phyloP scores from a whole-genome alignment of 2,113 vertebrate genomes.

The Heterocephalus glaber region DNA sequence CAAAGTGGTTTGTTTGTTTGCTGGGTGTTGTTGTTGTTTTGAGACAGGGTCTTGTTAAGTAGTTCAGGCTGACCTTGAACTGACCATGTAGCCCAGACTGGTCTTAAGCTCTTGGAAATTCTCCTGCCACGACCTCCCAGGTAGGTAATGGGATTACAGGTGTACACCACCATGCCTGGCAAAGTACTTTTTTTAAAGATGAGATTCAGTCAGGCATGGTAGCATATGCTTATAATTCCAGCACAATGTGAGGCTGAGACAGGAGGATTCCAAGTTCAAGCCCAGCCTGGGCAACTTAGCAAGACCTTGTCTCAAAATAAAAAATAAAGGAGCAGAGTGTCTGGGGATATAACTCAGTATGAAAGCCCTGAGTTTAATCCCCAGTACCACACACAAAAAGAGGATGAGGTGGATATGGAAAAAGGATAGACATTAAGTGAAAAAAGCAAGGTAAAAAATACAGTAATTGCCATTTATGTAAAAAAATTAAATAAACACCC shows the following conservation, averaged over 20 bases:
- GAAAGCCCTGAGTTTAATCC: neutral
- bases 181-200: neutral
- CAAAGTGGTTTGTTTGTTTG: neutral
- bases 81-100: neutral
- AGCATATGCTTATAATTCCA: neutral
- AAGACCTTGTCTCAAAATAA: neutral
- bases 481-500: neutral
- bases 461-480: neutral
- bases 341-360: neutral
- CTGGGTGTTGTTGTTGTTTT: neutral
- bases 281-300: neutral
- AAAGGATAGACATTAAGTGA: neutral
- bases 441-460: neutral
- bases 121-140: neutral
- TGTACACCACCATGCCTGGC: neutral
- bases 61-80: neutral
- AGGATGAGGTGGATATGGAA: neutral
- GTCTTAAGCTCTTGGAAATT: neutral
- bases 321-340: neutral
- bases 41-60: neutral
- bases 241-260: neutral
- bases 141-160: neutral
- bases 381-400: neutral
- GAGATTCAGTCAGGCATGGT: neutral
- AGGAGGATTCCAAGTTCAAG: neutral